These are phyloP conservation scores for Lissocephala sabroskyi DNA, from an alignment of 2,888 invertebrate genomes.

Conservation along the genomic window DNA sequence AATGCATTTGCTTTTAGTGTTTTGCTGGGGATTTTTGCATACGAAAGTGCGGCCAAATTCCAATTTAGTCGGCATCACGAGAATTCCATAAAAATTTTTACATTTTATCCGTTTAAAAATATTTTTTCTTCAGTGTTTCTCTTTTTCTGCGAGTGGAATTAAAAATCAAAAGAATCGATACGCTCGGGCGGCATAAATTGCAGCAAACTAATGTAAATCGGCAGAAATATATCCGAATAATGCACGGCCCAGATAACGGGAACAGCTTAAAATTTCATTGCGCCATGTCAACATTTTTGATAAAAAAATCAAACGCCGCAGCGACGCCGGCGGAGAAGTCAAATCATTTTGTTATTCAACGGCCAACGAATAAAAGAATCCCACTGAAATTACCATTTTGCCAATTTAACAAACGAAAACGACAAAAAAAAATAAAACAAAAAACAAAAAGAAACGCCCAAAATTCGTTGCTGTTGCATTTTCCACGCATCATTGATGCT, in stretches of 20 bases:
- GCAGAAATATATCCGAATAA: constrained; percentile 5
- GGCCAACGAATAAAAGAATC: constrained; percentile 8
- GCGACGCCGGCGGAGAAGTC: background rate
- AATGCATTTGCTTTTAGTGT: too few species aligned
- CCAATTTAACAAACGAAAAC: constrained; percentile 32
- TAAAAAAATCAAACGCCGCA: constrained; percentile 40
- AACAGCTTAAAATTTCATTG: constrained; percentile 21
- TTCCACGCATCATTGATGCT: constrained; percentile 68
- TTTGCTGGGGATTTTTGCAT: too few species aligned
- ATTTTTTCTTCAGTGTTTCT: too few species aligned
- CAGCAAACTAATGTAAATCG: constrained; percentile 26
- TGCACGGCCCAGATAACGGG: background rate
- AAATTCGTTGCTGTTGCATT: constrained; percentile 64
- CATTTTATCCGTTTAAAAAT: too few species aligned
- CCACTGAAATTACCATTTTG: constrained; percentile 45
- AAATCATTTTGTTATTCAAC: too few species aligned
- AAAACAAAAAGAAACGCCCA: constrained; percentile 1
- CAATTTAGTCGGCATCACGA: too few species aligned
- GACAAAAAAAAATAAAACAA: constrained; percentile 24
- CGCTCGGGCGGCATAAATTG: constrained; percentile 5
- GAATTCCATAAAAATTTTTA: too few species aligned
- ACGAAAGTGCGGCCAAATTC: too few species aligned
- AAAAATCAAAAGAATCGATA: too few species aligned
- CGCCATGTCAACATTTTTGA: constrained; percentile 51
- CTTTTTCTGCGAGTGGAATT: too few species aligned